phyloP scores from a whole-genome alignment of 2,888 invertebrate genomes.

The Plagiodera versicolora region DNA sequence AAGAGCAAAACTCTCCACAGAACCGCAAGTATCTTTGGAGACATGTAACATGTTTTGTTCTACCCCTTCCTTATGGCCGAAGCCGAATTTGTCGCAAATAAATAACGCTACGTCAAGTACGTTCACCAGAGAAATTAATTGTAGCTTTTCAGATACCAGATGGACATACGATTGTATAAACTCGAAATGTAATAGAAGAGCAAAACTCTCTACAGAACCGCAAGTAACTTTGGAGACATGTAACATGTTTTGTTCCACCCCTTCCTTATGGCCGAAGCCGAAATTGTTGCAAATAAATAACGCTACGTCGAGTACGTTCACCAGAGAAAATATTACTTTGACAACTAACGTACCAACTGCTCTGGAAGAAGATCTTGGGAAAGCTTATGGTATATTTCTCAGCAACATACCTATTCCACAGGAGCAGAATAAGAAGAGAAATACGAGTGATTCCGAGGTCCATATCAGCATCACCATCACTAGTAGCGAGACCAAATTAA shows the following conservation, averaged over 20 bases:
- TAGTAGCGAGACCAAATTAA: slow-evolving; percentile 55
- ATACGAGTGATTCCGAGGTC: slow-evolving; percentile 17
- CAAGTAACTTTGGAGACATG: slow-evolving; percentile 66
- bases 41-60: slow-evolving; percentile 77
- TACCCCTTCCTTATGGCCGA: slow-evolving; percentile 71
- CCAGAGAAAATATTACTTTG: slow-evolving; percentile 57
- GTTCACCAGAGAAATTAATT: slow-evolving; percentile 59
- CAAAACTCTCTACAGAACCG: slow-evolving; percentile 50
- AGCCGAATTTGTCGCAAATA: slow-evolving; percentile 66
- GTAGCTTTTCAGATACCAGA: no score
- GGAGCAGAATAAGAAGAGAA: slow-evolving; percentile 2
- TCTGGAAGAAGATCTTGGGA: slow-evolving; percentile 53
- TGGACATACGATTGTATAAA: slow-evolving; percentile 73
- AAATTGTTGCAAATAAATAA: slow-evolving; percentile 65
- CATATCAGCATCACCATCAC: slow-evolving; percentile 49
- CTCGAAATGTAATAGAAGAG: slow-evolving; percentile 62
- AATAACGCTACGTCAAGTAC: slow-evolving; percentile 63
- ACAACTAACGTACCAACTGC: slow-evolving; percentile 52
- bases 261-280: slow-evolving; percentile 76
- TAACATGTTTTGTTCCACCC: slow-evolving; percentile 70
- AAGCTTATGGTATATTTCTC: slow-evolving; percentile 57
- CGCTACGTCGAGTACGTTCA: slow-evolving; percentile 61
- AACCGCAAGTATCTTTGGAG: slow-evolving; percentile 59
- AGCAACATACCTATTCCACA: slow-evolving; percentile 29
- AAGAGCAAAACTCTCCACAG: slow-evolving; percentile 50